A percentile compares a stretch with the other conserved stretches of the same genome.
These are phyloP conservation scores for Acanthosepion lycidas DNA, from an alignment of 2,888 invertebrate genomes.

Conservation along the genomic window DNA sequence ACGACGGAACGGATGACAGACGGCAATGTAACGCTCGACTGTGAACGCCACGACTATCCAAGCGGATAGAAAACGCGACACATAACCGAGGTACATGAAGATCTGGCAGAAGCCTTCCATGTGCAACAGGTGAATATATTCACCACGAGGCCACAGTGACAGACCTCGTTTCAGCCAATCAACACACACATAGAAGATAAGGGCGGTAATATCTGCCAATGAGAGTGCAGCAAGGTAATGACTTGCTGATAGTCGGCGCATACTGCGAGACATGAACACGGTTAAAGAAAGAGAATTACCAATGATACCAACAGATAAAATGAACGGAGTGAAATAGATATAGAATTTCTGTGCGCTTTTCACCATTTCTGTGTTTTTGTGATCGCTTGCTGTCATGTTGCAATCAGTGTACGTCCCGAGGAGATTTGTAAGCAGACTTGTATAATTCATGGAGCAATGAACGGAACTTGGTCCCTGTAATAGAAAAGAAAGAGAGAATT, in stretches of 20 bases:
- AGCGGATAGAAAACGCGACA: constrained; percentile 69
- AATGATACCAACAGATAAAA: constrained; percentile 83
- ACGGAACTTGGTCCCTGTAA: background rate
- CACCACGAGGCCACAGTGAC: constrained; percentile 51
- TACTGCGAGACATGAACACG: constrained; percentile 84
- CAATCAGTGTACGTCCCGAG: background rate
- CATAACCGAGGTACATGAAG: constrained; percentile 81
- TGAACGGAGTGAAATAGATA: constrained; percentile 82
- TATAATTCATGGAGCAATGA: background rate
- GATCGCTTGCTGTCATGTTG: background rate
- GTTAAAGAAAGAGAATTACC: constrained; percentile 85
- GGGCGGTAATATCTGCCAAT: constrained; percentile 83
- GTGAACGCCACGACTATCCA: constrained; percentile 72
- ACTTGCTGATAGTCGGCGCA: constrained; percentile 81
- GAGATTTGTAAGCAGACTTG: background rate
- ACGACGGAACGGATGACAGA: constrained; percentile 69
- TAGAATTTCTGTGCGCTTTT: constrained; percentile 71
- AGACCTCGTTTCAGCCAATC: constrained; percentile 71
- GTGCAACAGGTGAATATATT: constrained; percentile 52
- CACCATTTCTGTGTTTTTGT: constrained; percentile 37
- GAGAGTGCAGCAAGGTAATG: constrained; percentile 86
- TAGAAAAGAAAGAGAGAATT: background rate
- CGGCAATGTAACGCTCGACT: constrained; percentile 70
- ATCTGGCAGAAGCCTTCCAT: constrained; percentile 81
- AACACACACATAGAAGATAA: constrained; percentile 77